Conservation (phyloP, 2,113 vertebrate species). For the Hippolais icterina region DNA sequence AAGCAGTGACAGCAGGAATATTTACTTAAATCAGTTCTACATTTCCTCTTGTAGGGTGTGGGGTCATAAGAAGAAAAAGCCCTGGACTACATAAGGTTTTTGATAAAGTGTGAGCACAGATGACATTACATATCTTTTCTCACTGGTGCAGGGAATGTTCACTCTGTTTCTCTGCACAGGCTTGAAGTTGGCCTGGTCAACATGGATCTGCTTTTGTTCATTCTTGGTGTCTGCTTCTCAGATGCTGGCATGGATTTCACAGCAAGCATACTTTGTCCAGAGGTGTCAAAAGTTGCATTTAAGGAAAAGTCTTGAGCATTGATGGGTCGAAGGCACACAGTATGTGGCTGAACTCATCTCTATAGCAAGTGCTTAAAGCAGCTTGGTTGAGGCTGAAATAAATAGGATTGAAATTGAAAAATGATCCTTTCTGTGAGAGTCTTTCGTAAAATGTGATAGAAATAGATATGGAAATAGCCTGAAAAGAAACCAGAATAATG, state of each 20-base stretch:
- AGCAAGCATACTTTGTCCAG: background rate
- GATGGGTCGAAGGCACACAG: background rate
- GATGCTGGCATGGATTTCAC: background rate
- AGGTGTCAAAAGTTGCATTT: background rate
- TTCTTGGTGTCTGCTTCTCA: background rate
- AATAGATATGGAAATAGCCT: background rate
- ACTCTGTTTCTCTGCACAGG: background rate
- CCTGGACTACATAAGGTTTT: background rate
- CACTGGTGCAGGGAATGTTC: background rate
- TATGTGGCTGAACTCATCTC: background rate
- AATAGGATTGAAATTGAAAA: background rate
- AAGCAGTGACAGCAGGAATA: background rate
- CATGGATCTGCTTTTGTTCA: background rate
- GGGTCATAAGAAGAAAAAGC: background rate
- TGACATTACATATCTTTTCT: background rate
- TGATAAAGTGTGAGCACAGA: background rate
- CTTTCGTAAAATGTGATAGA: background rate
- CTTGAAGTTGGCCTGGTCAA: background rate
- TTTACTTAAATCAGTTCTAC: background rate
- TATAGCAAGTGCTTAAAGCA: background rate
- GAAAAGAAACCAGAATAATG: background rate
- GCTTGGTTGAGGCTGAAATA: background rate
- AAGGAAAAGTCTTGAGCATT: background rate
- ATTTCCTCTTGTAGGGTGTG: background rate
- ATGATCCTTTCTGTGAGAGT: background rate